These are phyloP conservation scores for Anoncus sp. DNA, from an alignment of 2,888 invertebrate species.

Conservation along the genomic window DNA sequence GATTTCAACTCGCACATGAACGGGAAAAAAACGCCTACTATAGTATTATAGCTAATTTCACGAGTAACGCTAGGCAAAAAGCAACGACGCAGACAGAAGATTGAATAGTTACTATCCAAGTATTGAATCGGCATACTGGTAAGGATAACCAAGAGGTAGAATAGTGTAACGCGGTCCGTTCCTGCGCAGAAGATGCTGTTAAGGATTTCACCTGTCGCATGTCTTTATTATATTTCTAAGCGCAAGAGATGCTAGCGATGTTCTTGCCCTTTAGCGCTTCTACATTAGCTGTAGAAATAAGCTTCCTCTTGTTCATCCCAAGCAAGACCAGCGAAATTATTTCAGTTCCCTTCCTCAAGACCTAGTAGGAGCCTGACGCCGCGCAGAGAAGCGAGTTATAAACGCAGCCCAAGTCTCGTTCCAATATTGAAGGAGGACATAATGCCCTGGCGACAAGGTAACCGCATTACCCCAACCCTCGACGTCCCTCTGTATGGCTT, in stretches of 20 bases:
- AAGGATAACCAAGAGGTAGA: no score
- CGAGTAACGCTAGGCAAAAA: no score
- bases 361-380: no score
- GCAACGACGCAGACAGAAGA: no score
- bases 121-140: no score
- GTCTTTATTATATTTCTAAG: constrained; percentile 31
- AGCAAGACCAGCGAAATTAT: neutral
- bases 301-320: constrained; percentile 38
- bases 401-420: constrained; percentile 60
- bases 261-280: constrained; percentile 8
- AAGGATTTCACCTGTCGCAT: constrained; percentile 5
- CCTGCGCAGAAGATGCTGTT: constrained; percentile 18
- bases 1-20: no score
- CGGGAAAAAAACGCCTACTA: no score
- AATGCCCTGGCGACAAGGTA: constrained; percentile 77
- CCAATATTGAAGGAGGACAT: constrained; percentile 79
- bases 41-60: no score
- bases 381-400: constrained; percentile 53
- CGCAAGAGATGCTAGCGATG: constrained; percentile 19
- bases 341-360: constrained; percentile 7
- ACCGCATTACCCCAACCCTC: constrained; percentile 74
- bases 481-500: constrained; percentile 48
- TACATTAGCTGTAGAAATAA: constrained; percentile 42
- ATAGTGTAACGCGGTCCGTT: neutral
- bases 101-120: no score